phyloP scores from a whole-genome alignment of 1,140 invertebrate species.

The Drosophila equinoxialis region DNA sequence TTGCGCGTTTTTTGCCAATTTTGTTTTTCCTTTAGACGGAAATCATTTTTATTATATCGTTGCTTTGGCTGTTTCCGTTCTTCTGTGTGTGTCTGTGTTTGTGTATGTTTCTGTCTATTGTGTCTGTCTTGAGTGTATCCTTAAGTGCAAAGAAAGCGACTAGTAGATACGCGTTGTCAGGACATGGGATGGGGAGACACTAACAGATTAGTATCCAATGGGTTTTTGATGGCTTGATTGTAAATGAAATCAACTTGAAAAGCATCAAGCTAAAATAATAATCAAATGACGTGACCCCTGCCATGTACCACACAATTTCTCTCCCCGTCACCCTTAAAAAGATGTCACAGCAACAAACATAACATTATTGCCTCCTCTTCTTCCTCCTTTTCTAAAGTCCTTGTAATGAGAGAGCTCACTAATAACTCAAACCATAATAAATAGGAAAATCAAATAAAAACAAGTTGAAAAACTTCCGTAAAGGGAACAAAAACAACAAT shows the following conservation, averaged over 20 bases:
- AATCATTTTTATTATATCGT: constrained; percentile 81
- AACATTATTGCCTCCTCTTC: constrained; percentile 5
- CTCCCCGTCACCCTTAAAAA: constrained; percentile 42
- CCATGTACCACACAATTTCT: neutral
- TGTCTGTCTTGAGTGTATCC: constrained; percentile 51
- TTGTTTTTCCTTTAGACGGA: constrained; percentile 68
- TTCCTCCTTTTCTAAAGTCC: neutral
- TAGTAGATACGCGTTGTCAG: neutral
- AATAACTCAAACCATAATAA: constrained; percentile 79
- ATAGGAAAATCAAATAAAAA: constrained; percentile 82
- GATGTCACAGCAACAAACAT: constrained; percentile 57
- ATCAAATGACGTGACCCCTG: constrained; percentile 24
- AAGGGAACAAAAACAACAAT: constrained; percentile 38
- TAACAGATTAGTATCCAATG: constrained; percentile 64
- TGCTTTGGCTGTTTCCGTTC: constrained; percentile 74
- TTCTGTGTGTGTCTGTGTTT: constrained; percentile 44
- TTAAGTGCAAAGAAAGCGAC: constrained; percentile 65
- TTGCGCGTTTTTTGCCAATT: constrained; percentile 69
- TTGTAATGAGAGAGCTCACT: constrained; percentile 54
- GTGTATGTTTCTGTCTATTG: neutral
- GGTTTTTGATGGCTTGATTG: constrained; percentile 49
- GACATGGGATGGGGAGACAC: constrained; percentile 9
- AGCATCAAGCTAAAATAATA: constrained; percentile 47
- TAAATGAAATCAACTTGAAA: constrained; percentile 27
- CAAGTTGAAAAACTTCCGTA: constrained; percentile 67